These are phyloP conservation scores for Meteorus colon DNA, from an alignment of 2,888 invertebrate species.

Conservation along the genomic window DNA sequence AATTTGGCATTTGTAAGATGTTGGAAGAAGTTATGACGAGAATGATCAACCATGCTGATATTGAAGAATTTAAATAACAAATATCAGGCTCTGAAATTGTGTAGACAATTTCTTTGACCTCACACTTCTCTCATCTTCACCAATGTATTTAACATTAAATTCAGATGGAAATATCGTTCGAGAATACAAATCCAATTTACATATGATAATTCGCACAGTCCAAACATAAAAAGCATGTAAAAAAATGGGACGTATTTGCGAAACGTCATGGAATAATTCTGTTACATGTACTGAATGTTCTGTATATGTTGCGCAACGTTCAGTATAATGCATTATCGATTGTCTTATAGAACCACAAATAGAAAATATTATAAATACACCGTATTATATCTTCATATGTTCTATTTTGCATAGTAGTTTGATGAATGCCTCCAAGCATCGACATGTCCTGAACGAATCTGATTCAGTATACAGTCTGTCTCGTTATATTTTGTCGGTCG, in stretches of 20 bases:
- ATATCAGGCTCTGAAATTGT: background rate
- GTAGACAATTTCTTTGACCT: background rate
- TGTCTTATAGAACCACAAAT: too few species aligned
- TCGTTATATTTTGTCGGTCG: too few species aligned
- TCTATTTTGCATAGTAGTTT: too few species aligned
- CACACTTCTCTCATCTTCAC: background rate
- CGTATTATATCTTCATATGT: too few species aligned
- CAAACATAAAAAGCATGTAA: background rate
- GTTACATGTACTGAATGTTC: too few species aligned
- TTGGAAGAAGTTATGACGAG: background rate
- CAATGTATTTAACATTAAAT: background rate
- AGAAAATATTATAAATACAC: too few species aligned
- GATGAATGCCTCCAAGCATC: too few species aligned
- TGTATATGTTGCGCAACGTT: too few species aligned
- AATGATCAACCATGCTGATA: background rate
- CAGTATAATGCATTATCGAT: too few species aligned
- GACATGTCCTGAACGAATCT: too few species aligned
- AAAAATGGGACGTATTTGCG: background rate
- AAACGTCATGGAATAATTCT: too few species aligned
- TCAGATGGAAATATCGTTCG: background rate
- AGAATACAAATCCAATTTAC: background rate
- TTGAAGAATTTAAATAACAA: background rate
- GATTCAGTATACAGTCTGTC: too few species aligned
- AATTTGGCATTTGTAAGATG: background rate
- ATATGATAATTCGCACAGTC: background rate